Percentiles rank a stretch among this genome's conserved stretches.
phyloP scores from a whole-genome alignment of 2,888 invertebrate genomes.

The Euzophera pinguis region DNA sequence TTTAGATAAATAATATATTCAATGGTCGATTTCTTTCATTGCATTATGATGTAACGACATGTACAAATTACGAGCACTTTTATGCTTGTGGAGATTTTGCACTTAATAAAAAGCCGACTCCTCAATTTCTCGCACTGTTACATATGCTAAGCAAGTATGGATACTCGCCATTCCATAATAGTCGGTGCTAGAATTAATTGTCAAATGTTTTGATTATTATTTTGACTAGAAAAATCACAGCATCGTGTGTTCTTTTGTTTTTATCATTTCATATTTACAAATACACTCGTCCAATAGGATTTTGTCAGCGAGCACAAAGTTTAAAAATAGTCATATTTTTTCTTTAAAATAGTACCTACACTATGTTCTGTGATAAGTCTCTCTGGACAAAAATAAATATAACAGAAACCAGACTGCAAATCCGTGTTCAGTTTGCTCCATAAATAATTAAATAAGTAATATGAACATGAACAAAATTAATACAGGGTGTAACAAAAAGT shows the following conservation, averaged over 20 bases:
- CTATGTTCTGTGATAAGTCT: no score
- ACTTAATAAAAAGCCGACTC: not conserved
- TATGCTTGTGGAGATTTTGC: no score
- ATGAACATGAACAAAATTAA: no score
- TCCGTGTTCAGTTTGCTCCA: not conserved
- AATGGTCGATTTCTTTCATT: no score
- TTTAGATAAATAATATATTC: no score
- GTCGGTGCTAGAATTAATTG: conserved; percentile 25
- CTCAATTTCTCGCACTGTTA: conserved; percentile 17
- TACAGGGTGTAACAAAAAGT: no score
- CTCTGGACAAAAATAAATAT: no score
- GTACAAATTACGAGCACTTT: no score
- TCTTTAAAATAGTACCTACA: not conserved
- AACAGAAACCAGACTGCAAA: not conserved
- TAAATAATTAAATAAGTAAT: not conserved
- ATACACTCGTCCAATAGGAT: no score
- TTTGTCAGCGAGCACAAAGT: no score
- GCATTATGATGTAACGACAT: no score
- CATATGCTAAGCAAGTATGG: conserved; percentile 28
- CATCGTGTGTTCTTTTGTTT: conserved; percentile 11
- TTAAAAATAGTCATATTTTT: no score
- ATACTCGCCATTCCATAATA: conserved; percentile 29
- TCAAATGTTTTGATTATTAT: conserved; percentile 25
- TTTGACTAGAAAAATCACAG: conserved; percentile 43
- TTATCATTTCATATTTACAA: not conserved